These are phyloP conservation scores for Florisuga fusca DNA, from an alignment of 2,797 vertebrate species.

Conservation along the genomic window DNA sequence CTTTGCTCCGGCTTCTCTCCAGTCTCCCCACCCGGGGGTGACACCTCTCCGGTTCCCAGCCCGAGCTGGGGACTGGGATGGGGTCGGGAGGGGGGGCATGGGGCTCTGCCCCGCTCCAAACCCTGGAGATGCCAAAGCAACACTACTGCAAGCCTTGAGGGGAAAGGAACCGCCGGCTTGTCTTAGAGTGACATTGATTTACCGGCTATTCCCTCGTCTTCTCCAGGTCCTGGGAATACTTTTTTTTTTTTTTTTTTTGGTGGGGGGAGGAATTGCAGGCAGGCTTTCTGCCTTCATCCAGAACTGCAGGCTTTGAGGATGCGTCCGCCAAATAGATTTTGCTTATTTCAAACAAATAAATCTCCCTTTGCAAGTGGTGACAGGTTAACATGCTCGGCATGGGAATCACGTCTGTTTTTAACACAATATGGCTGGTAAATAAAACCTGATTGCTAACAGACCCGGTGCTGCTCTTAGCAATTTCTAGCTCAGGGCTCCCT, in stretches of 20 bases:
- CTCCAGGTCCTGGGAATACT: neutral
- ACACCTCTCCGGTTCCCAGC: neutral
- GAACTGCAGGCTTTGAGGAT: neutral
- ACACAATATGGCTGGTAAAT: constrained; percentile 70
- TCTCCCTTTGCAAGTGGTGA: neutral
- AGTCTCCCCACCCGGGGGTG: too few species aligned
- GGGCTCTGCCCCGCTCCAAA: neutral
- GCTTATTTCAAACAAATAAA: neutral
- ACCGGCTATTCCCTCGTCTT: neutral
- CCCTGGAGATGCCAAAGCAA: neutral
- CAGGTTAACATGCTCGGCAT: constrained; percentile 47
- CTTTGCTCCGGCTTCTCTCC: neutral
- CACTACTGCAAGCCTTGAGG: neutral
- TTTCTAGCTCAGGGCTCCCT: neutral
- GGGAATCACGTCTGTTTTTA: constrained; percentile 57
- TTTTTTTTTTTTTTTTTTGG: neutral
- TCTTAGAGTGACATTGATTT: neutral
- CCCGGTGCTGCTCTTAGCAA: constrained; percentile 27
- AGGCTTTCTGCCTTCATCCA: neutral
- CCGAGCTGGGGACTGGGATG: neutral
- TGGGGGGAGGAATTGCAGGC: neutral
- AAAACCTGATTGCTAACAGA: constrained; percentile 49
- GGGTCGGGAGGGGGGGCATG: neutral
- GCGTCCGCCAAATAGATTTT: neutral
- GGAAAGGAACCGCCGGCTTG: neutral